These are phyloP conservation scores for Ailurus styani DNA, from an alignment of 2,113 vertebrate genomes.

Conservation along the genomic window DNA sequence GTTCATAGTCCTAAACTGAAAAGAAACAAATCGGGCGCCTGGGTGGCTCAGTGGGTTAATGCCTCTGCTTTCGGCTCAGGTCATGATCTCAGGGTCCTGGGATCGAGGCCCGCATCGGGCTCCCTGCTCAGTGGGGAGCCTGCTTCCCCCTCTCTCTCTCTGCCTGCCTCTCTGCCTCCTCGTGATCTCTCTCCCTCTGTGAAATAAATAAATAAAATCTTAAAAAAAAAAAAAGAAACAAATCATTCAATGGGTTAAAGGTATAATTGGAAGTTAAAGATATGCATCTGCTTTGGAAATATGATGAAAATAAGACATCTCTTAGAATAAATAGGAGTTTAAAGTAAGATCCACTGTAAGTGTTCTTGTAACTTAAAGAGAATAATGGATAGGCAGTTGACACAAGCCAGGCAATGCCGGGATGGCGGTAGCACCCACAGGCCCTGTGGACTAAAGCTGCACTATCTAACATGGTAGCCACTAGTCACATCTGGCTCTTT, in stretches of 20 bases:
- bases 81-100: no score
- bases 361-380: background rate
- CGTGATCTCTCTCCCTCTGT: no score
- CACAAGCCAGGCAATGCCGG: rapidly evolving
- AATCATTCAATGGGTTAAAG: background rate
- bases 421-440: no score
- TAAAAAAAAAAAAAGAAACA: background rate
- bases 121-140: no score
- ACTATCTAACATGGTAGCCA: background rate
- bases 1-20: background rate
- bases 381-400: background rate
- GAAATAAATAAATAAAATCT: no score
- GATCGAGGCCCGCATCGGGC: no score
- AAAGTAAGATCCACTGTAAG: background rate
- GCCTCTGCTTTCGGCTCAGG: no score
- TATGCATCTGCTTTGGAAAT: background rate
- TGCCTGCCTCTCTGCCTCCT: no score
- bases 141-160: no score
- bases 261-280: background rate
- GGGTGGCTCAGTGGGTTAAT: no score
- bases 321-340: background rate
- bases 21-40: background rate
- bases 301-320: background rate
- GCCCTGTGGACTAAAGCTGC: background rate
- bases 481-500: background rate